A percentile compares a stretch with the other conserved stretches of the same genome.
Conservation (phyloP, 2,797 vertebrate genomes). For the Cynodonichthys magdalenae region DNA sequence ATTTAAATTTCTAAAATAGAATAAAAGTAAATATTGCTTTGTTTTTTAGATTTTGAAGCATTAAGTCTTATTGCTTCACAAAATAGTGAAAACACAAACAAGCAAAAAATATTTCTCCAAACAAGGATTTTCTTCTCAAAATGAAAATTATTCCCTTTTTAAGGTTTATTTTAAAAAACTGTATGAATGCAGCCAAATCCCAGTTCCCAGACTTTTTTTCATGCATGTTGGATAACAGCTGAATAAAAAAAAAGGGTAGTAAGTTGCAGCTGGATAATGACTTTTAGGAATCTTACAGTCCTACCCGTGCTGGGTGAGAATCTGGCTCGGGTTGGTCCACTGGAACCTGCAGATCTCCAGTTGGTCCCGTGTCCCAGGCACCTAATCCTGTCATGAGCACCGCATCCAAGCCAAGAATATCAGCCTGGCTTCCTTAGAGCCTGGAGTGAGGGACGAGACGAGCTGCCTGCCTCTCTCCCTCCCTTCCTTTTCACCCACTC, state of each 20-base stretch:
- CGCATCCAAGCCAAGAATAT: slow-evolving; percentile 73
- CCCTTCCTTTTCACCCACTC: slow-evolving; percentile 56
- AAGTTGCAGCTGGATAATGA: slow-evolving; percentile 11
- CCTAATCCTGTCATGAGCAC: slow-evolving; percentile 80
- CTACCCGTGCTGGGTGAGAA: slow-evolving; percentile 70
- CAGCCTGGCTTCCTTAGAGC: slow-evolving; percentile 67
- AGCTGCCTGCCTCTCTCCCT: slow-evolving; percentile 43
- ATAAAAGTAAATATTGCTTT: no score
- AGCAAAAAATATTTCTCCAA: not conserved
- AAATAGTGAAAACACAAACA: slow-evolving; percentile 21
- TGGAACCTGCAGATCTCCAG: slow-evolving; percentile 76
- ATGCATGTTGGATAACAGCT: slow-evolving; percentile 3
- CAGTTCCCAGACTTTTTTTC: slow-evolving; percentile 3
- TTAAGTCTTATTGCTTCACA: no score
- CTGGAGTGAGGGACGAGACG: slow-evolving; percentile 58
- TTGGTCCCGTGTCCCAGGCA: slow-evolving; percentile 75
- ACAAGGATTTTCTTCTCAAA: slow-evolving; percentile 4
- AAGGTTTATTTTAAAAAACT: slow-evolving; percentile 17
- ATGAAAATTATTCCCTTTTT: slow-evolving; percentile 5
- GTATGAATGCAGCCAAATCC: slow-evolving; percentile 19
- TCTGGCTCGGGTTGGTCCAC: slow-evolving; percentile 65
- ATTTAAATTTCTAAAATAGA: not conserved
- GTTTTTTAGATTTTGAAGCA: no score
- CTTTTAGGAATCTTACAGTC: slow-evolving; percentile 24
- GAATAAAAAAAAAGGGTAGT: not conserved